Base-by-base conservation (phyloP, 2,113 vertebrate genomes). In the Catharus minimus region DNA sequence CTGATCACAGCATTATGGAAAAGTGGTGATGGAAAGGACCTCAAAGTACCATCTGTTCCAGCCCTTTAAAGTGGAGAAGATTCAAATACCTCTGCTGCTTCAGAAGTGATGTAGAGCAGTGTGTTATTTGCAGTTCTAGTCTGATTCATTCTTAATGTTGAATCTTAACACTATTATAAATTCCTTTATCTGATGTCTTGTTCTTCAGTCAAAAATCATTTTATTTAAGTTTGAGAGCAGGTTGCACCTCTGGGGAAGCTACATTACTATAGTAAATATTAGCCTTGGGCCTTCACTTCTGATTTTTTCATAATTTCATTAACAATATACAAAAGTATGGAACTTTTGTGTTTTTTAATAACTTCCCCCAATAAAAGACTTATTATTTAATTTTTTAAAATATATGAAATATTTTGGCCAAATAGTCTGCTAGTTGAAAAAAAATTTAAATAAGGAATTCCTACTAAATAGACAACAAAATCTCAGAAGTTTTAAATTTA, bases 341-440 rank as follows among this genome's bases (percentile, higher is more conserved):
- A 30, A 32, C 58, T 90, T 75, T 77, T 15, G 12, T 3, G 11
- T 1, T 64, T 58, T 47, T 32, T 56, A 2, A 46, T 26, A 56
- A 4, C 11, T 62, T 0, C 4, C 7, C 6, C 10, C 7, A 39
- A 11, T 32, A 36, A 66, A 74, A 81, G 3, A 1, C 0, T 3
- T n/a, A 15, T 18, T 55, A 22, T 43, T 64, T 66, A 47, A 33
- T 28, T 4, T 21, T 56, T 38, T 28, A 8, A 3, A 30, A 4
- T 21, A 24, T 9, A 47, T 53, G 2, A 76, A 78, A 57, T 66
- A 74, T 44, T 74, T 86, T 67, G 5, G 8, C 3, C 7, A 66
- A 23, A 53, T 86, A 73, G 46, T 90, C n/a, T n/a, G 1, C n/a
- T 24, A 30, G 7, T 32, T 69, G 21, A 44, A 89, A 79, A 79